Percentiles rank a stretch among this genome's conserved stretches.
These are phyloP conservation scores for Psittacula derbiana DNA, from an alignment of 2,797 vertebrate genomes.

Conservation along the genomic window DNA sequence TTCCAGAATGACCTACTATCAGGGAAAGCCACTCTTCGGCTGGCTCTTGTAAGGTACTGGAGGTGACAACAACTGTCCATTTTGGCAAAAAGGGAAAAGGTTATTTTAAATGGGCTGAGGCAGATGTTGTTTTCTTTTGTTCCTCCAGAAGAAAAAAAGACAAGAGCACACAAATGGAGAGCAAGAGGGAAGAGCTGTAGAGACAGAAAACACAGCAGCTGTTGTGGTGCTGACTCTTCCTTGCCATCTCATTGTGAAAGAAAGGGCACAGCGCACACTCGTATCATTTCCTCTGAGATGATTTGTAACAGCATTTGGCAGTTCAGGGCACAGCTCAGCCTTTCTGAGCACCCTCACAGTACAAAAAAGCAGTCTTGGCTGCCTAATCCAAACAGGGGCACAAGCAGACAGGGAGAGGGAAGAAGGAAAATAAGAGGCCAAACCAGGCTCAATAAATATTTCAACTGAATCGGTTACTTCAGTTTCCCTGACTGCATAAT, in stretches of 20 bases:
- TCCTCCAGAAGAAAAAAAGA: neutral
- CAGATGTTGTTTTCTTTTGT: constrained; percentile 35
- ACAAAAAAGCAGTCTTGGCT: neutral
- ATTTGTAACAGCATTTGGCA: neutral
- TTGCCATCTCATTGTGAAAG: constrained; percentile 20
- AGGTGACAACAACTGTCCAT: constrained; percentile 36
- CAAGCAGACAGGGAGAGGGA: neutral
- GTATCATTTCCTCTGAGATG: constrained; percentile 17
- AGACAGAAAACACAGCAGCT: neutral
- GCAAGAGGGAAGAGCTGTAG: neutral
- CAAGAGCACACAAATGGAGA: neutral
- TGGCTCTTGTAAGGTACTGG: neutral
- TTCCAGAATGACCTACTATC: neutral
- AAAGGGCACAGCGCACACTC: neutral
- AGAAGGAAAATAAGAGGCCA: neutral
- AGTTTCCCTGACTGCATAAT: neutral
- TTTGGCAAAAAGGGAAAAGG: constrained; percentile 44
- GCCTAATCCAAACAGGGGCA: neutral
- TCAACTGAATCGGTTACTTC: neutral
- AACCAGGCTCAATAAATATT: neutral
- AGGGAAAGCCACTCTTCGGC: neutral
- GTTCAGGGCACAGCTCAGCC: neutral
- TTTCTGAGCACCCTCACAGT: neutral
- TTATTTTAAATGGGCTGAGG: constrained; percentile 22
- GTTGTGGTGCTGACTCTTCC: constrained; percentile 31